Evolutionary conservation across 2,888 invertebrate genomes (phyloP), one percentile per base, ranked within the genome.

Genomic region (Leptopterna dolabrata): DNA sequence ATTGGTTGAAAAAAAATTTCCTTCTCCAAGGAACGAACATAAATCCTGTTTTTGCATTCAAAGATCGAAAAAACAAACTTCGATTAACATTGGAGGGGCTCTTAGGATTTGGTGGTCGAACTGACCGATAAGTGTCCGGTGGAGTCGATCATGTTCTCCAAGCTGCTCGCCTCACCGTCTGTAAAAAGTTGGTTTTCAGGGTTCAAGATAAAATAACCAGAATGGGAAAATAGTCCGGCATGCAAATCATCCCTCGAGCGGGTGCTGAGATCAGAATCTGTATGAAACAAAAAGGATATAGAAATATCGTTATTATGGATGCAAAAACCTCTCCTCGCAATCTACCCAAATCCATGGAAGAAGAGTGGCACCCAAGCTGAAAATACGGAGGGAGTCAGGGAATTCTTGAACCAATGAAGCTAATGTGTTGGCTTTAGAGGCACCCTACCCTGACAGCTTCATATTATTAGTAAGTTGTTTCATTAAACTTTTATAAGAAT

Each of bases 121-220:
- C 24, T 24, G 70, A 83, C 83, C 0, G 83, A 83, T 30, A 83
- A 63, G 83, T 83, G 83, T 0, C 70, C 70, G 14, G 83, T 83
- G 3, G 83, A 63, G 27, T 63, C 41, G 19, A 83, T 41, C n/a
- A 83, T 30, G n/a, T 30, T 63, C 36, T 83, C 83, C 24, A 83
- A 27, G 70, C 83, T 83, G 70, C 43, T 83, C 83, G 70, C 70
- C 43, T 83, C 83, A 24, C 70, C 70, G 63, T 70, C 83, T 83
- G 83, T 41, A 70, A 83, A 27, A 81, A 81, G 47, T 81, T 43
- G 24, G 78, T 41, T 45, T 41, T 78, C 45, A 78, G 27, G 47
- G 78, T 24, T 43, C 78, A 45, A 78, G 78, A 78, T 0, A 78
- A 45, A 24, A 43, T 16, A 45, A 47, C 16, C 16, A 19, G 13